Base-by-base conservation (phyloP, 2,797 vertebrate species). In the Podargus strigoides region DNA sequence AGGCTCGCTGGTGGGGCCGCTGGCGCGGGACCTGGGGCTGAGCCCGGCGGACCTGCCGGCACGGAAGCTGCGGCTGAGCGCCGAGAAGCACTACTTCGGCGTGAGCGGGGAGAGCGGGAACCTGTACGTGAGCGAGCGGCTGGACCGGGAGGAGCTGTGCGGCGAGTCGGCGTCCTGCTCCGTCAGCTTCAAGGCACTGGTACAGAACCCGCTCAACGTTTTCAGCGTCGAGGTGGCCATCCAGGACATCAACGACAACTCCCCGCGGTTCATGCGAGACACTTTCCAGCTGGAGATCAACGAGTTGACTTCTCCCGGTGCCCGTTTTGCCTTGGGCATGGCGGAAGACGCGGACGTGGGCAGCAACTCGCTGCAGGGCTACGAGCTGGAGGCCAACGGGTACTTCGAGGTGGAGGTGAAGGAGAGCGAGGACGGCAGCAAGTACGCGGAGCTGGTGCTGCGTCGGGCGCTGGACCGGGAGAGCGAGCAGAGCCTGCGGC, bases 161-260 rank as follows among this genome's bases (percentile, higher is more conserved):
- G 93, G 92, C 17, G 87, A 96, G 37, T 92, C 95, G 41, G 94
- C 92, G 84, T 95, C 97, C 7, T 99, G 98, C 49, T 97, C 95
- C 18, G 87, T 99, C 28, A 77, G 79, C 23, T 85, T 97, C 68
- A 93, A 97, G 44, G 87, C 3, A 3, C 97, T 99, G 37, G 58
- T 98, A 36, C 98, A 98, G 56, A 98, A 98, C 76, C 98, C 98
- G 3, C 97, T 99, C 88, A 98, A 98, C 83, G 67, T 98, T 46
- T 98, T 98, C 41, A 96, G 96, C 9, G 93, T 98, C 7, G 97
- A 97, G 16, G 93, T 98, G 41, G 36, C 50, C 66, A 89, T 98
- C 27, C 95, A 97, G 60, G 98, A 98, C 55, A 93, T 97, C 44
- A 98, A 98, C 7, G 98, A 98, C 63, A 98, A 98, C 53, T 78